A percentile compares a stretch with the other conserved stretches of the same genome.
Evolutionary conservation across 2,797 vertebrate species (phyloP).

Genomic region (Gila robusta): DNA sequence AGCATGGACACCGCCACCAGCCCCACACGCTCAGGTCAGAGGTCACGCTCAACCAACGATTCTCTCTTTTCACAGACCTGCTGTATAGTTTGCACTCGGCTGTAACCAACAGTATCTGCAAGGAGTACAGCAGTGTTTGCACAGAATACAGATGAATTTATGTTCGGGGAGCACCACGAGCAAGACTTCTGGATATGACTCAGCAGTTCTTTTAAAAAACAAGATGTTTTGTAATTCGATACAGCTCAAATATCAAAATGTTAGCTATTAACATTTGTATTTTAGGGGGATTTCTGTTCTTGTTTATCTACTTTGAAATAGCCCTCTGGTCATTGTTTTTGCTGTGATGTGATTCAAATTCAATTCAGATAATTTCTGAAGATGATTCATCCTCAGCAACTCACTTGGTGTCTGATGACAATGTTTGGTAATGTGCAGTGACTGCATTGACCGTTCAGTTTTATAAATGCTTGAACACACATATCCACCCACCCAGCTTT

Average conservation of each 20-base stretch:
- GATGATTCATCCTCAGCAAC: conserved; percentile 18
- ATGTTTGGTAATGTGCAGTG: not conserved
- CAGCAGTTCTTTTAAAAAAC: not conserved
- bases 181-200: not conserved
- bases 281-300: conserved; percentile 13
- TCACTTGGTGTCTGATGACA: conserved; percentile 13
- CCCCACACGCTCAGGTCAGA: conserved; percentile 38
- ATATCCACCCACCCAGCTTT: conserved; percentile 10
- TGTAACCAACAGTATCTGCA: conserved; percentile 49
- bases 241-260: not conserved
- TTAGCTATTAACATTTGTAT: conserved; percentile 28
- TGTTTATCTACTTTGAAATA: conserved; percentile 8
- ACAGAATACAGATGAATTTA: not conserved
- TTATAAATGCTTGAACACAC: conserved; percentile 18
- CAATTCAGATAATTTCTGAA: conserved; percentile 7
- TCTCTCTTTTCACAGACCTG: conserved; percentile 43
- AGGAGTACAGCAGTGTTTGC: not conserved
- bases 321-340: conserved; percentile 7
- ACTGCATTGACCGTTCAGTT: conserved; percentile 17
- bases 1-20: conserved; percentile 29
- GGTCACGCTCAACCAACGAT: conserved; percentile 52
- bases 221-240: not conserved
- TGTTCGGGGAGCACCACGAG: not conserved
- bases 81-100: conserved; percentile 58
- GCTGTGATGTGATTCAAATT: conserved; percentile 23